Conservation (phyloP, 2,113 vertebrate species). For the Notothenia rossii region DNA sequence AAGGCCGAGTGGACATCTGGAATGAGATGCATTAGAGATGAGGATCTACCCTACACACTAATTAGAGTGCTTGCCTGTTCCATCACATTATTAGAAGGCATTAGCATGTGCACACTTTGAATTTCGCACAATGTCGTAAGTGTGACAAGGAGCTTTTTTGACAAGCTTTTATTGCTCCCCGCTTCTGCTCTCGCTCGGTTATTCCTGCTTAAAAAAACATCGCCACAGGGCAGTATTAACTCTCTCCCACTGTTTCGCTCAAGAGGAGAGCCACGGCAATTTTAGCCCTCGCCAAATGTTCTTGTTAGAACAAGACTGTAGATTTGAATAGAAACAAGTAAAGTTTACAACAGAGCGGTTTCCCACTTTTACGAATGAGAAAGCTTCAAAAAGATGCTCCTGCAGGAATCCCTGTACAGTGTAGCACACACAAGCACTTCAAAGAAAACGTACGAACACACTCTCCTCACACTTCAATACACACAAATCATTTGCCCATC, state of each 20-base stretch:
- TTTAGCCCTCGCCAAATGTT: conserved; percentile 8
- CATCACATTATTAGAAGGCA: conserved; percentile 45
- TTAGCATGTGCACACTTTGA: conserved; percentile 46
- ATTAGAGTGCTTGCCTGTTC: conserved; percentile 41
- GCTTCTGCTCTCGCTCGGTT: background rate
- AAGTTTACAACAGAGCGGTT: conserved; percentile 31
- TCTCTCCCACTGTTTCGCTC: conserved; percentile 1
- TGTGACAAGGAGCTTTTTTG: conserved; percentile 21
- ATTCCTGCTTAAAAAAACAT: conserved; percentile 23
- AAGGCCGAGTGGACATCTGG: conserved; percentile 51
- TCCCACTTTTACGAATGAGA: conserved; percentile 42
- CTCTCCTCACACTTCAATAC: conserved; percentile 12
- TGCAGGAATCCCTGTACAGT: conserved; percentile 2
- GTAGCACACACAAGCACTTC: background rate
- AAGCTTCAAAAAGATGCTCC: conserved; percentile 33
- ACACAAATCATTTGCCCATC: conserved; percentile 27
- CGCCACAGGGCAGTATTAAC: conserved; percentile 15
- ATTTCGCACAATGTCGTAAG: conserved; percentile 35
- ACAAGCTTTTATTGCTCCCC: conserved; percentile 28
- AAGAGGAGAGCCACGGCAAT: conserved; percentile 25
- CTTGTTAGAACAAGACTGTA: background rate
- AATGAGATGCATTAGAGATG: conserved; percentile 37
- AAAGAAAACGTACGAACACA: background rate
- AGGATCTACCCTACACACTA: conserved; percentile 37
- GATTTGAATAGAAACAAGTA: conserved; percentile 23